Evolutionary conservation across 2,113 vertebrate species (phyloP).

Genomic region (Halichoerus grypus): DNA sequence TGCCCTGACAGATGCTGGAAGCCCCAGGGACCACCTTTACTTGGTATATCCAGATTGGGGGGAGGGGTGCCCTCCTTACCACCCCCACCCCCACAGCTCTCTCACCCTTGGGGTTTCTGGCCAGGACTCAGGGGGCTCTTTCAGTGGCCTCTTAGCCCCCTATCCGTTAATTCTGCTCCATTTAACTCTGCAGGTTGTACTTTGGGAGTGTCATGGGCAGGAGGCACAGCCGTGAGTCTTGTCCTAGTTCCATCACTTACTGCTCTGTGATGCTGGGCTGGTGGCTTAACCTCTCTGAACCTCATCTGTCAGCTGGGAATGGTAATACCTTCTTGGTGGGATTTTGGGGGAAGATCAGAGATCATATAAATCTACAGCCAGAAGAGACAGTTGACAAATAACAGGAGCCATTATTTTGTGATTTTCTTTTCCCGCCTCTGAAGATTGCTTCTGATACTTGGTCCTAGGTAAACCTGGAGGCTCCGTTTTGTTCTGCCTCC

Average conservation of each 20-base stretch:
- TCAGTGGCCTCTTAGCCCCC: neutral
- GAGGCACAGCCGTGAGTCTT: neutral
- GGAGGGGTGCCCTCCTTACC: neutral
- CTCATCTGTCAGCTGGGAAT: neutral
- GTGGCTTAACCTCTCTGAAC: conserved; percentile 20
- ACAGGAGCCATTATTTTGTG: conserved; percentile 13
- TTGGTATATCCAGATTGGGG: neutral
- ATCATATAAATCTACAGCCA: neutral
- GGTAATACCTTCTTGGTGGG: neutral
- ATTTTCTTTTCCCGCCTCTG: neutral
- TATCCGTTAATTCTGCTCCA: neutral
- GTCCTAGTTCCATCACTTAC: neutral
- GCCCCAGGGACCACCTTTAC: neutral
- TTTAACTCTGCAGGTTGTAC: neutral
- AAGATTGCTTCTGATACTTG: neutral
- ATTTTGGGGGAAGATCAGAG: neutral
- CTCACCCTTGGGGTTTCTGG: neutral
- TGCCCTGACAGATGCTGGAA: neutral
- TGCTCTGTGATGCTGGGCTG: neutral
- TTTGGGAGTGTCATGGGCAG: neutral
- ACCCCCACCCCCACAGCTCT: neutral
- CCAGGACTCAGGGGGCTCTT: neutral
- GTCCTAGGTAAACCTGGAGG: neutral
- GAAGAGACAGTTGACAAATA: neutral
- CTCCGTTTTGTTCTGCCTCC: neutral